These are phyloP conservation scores for Ginglymostoma cirratum DNA, from an alignment of 2,113 vertebrate genomes.

Conservation along the genomic window DNA sequence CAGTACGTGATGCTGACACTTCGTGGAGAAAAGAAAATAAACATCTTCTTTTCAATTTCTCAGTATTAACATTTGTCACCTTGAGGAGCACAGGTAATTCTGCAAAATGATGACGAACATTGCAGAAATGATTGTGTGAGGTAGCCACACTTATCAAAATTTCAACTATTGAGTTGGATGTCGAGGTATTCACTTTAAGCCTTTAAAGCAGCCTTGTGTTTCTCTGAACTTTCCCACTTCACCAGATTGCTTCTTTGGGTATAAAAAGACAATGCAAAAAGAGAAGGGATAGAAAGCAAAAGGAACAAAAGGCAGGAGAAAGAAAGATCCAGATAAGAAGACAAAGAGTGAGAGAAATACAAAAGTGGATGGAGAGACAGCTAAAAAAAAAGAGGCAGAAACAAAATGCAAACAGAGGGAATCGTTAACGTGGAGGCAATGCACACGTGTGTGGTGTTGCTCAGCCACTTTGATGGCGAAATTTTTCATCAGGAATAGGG, in stretches of 20 bases:
- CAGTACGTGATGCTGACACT: neutral
- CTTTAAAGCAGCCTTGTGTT: neutral
- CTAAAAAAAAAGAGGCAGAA: neutral
- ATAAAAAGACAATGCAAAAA: neutral
- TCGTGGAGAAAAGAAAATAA: neutral
- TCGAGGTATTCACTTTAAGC: neutral
- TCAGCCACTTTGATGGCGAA: neutral
- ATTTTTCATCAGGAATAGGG: neutral
- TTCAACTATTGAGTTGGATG: neutral
- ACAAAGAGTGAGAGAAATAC: neutral
- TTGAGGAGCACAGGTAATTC: neutral
- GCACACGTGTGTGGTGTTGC: neutral
- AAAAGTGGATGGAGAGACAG: neutral
- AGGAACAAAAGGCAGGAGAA: neutral
- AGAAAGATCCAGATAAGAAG: slow-evolving; percentile 3
- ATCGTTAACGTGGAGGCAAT: neutral
- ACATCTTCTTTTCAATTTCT: neutral
- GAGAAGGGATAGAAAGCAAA: neutral
- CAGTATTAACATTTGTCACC: neutral
- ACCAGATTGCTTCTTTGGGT: neutral
- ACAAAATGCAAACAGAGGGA: neutral
- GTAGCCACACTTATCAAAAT: neutral
- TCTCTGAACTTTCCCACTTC: neutral
- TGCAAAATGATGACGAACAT: neutral
- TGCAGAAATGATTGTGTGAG: neutral